Evolutionary conservation across 2,888 invertebrate species (phyloP).

Genomic region (Gerosis bhagava): DNA sequence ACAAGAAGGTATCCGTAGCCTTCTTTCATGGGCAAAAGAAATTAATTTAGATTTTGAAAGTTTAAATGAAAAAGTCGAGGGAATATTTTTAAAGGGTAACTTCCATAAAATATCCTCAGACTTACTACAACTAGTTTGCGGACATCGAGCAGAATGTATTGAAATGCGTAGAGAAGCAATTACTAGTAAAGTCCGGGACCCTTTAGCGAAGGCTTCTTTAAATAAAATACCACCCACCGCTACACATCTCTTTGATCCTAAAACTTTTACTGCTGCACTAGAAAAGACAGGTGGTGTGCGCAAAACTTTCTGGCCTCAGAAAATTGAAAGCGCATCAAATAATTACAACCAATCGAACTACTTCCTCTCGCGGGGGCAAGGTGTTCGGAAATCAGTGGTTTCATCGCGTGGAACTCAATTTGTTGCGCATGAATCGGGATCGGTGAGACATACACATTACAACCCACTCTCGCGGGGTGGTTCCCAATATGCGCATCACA

Average conservation of each 20-base stretch:
- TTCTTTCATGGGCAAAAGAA: constrained; percentile 19
- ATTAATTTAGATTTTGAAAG: background rate
- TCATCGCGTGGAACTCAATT: background rate
- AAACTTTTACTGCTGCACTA: constrained; percentile 1
- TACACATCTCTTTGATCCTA: constrained; percentile 1
- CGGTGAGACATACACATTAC: background rate
- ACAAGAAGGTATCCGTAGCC: constrained; percentile 21
- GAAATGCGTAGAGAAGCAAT: constrained; percentile 9
- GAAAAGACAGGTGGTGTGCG: constrained; percentile 8
- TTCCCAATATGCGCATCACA: no score
- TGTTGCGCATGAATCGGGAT: background rate
- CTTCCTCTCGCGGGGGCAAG: constrained; percentile 8
- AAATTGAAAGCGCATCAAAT: background rate
- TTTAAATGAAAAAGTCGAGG: background rate
- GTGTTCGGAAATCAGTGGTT: background rate
- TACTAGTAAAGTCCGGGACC: constrained; percentile 1
- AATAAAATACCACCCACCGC: constrained; percentile 9
- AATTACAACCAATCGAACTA: background rate
- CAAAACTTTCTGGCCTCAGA: constrained; percentile 3
- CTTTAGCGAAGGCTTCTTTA: background rate
- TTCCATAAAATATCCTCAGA: constrained; percentile 1
- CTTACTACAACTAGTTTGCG: constrained; percentile 8
- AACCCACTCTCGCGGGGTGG: constrained; percentile 9
- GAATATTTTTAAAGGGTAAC: constrained; percentile 4
- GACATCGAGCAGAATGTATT: constrained; percentile 10